phyloP scores from a whole-genome alignment of 2,113 vertebrate genomes.

The Pygathrix nemaeus region DNA sequence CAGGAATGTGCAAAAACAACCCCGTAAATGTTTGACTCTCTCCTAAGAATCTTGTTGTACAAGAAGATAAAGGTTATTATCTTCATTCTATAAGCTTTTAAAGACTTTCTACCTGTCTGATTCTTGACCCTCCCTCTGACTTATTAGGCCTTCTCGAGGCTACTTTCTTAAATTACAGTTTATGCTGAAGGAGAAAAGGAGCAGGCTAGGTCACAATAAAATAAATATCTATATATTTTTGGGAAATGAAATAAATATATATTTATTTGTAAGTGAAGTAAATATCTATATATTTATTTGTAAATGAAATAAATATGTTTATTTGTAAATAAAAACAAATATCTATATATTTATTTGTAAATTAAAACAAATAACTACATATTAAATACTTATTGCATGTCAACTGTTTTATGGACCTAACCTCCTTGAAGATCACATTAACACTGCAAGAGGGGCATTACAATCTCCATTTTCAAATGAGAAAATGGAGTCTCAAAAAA shows the following conservation, averaged over 20 bases:
- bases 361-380: neutral
- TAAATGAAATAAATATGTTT: no score
- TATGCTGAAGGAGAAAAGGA: neutral
- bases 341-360: no score
- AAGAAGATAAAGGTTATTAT: neutral
- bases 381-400: neutral
- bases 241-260: no score
- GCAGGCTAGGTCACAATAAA: neutral
- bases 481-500: neutral
- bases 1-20: neutral
- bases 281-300: no score
- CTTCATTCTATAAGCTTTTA: neutral
- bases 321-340: no score
- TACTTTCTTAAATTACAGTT: neutral
- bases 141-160: neutral
- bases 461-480: neutral
- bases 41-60: neutral
- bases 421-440: neutral
- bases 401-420: neutral
- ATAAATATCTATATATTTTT: neutral
- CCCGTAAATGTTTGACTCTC: neutral
- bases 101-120: neutral
- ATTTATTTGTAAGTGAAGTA: no score
- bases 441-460: neutral
- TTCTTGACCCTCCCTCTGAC: neutral